Base-by-base conservation (phyloP, 2,888 invertebrate genomes). In the Heliconius erato region DNA sequence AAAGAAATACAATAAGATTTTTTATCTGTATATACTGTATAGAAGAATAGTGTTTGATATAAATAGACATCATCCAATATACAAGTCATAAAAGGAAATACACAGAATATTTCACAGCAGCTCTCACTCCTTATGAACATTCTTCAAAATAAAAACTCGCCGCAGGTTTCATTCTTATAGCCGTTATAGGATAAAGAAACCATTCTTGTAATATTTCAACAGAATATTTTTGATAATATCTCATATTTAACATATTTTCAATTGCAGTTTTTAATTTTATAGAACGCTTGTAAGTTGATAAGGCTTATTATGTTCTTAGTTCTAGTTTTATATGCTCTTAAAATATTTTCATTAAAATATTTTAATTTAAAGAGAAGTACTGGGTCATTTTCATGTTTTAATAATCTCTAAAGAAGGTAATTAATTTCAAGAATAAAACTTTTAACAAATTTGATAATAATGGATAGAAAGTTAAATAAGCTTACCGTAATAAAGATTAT, bases 61-160 rank as follows among this genome's bases (percentile, higher is more conserved):
- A 44, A 71, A n/a, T 72, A 44, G 16, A 26, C 5, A 12, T 1
- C 12, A 40, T 71, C 26, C 23, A 40, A 49, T 26, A 72, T 28
- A 72, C 14, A 3, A 28, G 72, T 19, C 44, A 49, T 26, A 3
- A 49, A 26, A 72, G n/a, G 16, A 72, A 49, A 49, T 72, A 72
- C 28, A 49, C 9, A 49, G 44, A 72, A 49, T 26, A 49, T 72
- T 72, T 44, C 26, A 44, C 40, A 44, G 26, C 26, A 72, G 44
- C 40, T 72, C 26, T 16, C 26, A 71, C 4, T 71, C 71, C 71
- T 71, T 71, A 44, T 72, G 71, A 72, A 72, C 44, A 72, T 72
- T 72, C 40, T 72, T 72, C 71, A 72, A 72, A 72, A 44, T 72
- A 72, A 72, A 72, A 44, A 44, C 72, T 14, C 72, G 26, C 72